A percentile compares a stretch with the other conserved stretches of the same genome.
These are phyloP conservation scores for Drosophila merina DNA, from an alignment of 2,888 invertebrate genomes.

Conservation along the genomic window DNA sequence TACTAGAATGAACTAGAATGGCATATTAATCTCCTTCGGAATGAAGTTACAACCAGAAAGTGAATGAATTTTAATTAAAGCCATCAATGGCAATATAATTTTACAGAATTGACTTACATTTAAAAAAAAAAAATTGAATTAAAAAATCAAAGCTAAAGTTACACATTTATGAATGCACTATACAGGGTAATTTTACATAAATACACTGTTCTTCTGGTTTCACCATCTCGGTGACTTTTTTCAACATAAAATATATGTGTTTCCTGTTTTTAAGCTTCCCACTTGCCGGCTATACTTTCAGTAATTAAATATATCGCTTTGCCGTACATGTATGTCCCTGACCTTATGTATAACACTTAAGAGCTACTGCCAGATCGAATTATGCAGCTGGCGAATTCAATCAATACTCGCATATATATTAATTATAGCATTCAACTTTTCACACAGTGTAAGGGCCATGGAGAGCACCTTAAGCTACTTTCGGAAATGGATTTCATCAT, in stretches of 20 bases:
- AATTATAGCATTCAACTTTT: slow-evolving; percentile 57
- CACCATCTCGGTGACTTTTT: slow-evolving; percentile 12
- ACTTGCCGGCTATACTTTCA: not conserved
- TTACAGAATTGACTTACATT: too few species aligned
- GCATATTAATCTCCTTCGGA: too few species aligned
- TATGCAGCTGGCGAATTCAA: slow-evolving; percentile 40
- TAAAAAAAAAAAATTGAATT: not conserved
- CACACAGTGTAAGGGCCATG: slow-evolving; percentile 12
- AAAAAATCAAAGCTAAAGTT: not conserved
- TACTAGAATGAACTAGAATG: too few species aligned
- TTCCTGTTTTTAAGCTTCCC: slow-evolving; percentile 30
- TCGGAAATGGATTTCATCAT: slow-evolving; percentile 79
- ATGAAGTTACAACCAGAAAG: too few species aligned
- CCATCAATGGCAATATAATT: too few species aligned
- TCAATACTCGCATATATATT: slow-evolving; percentile 50
- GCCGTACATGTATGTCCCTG: slow-evolving; percentile 1
- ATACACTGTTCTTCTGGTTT: slow-evolving; percentile 12
- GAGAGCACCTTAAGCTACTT: slow-evolving; percentile 76
- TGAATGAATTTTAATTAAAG: too few species aligned
- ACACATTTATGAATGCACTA: not conserved
- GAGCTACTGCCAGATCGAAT: slow-evolving; percentile 15
- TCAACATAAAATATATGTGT: slow-evolving; percentile 2
- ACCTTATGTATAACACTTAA: slow-evolving; percentile 28
- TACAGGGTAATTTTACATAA: slow-evolving; percentile 7
- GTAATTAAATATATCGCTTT: slow-evolving; percentile 11